Percentiles rank a stretch among this genome's conserved stretches.
phyloP scores from a whole-genome alignment of 2,113 vertebrate genomes.

The Struthio camelus region DNA sequence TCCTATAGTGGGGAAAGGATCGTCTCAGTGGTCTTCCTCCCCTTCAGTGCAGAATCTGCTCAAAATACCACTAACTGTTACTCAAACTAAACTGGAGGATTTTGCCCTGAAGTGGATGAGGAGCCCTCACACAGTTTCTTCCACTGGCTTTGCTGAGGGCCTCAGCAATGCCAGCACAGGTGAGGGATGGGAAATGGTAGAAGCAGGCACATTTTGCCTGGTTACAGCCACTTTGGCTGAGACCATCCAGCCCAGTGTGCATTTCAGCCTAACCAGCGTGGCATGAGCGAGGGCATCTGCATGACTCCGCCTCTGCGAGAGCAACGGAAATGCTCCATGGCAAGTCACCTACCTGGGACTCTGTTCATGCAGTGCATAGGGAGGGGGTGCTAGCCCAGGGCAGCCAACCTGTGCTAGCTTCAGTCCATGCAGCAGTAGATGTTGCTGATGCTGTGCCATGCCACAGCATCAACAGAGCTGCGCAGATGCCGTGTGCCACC shows the following conservation, averaged over 20 bases:
- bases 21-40: background rate
- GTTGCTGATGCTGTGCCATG: background rate
- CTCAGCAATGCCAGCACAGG: background rate
- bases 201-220: too few relatives aligned
- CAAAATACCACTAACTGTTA: background rate
- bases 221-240: background rate
- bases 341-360: background rate
- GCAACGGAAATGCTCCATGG: background rate
- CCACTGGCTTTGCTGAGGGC: background rate
- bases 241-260: too few relatives aligned
- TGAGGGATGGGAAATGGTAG: too few relatives aligned
- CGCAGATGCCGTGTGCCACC: too few relatives aligned
- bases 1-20: background rate
- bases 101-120: background rate
- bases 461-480: background rate
- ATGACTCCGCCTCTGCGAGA: background rate
- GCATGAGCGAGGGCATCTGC: too few relatives aligned
- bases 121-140: background rate
- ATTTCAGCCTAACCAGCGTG: too few relatives aligned
- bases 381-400: background rate
- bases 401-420: background rate
- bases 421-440: background rate
- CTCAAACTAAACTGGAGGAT: background rate
- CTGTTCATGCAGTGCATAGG: background rate
- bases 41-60: background rate